phyloP scores from a whole-genome alignment of 2,797 vertebrate species.

The Orestias chungarensis region DNA sequence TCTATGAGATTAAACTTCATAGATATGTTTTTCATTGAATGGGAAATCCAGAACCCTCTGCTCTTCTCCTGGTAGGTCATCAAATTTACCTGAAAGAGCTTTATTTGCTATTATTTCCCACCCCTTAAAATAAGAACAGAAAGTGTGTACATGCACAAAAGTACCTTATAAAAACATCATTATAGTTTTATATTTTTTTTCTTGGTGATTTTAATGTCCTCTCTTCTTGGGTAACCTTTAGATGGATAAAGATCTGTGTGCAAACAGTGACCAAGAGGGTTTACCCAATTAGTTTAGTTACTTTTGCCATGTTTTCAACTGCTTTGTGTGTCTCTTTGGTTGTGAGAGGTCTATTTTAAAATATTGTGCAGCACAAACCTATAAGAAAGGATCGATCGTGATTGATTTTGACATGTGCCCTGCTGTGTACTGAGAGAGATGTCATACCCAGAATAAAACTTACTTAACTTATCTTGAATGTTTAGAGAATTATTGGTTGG shows the following conservation, averaged over 20 bases:
- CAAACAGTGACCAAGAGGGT: too few species aligned
- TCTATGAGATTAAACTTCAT: background rate
- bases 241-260: too few species aligned
- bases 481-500: conserved; percentile 49
- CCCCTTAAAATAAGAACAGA: too few species aligned
- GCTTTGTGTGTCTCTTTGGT: background rate
- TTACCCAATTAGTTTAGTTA: background rate
- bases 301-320: background rate
- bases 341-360: background rate
- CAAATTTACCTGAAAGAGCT: background rate
- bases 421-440: background rate
- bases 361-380: conserved; percentile 1
- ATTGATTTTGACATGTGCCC: too few species aligned
- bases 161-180: too few species aligned
- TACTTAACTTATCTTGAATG: conserved; percentile 5
- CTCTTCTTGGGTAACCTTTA: too few species aligned
- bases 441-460: conserved; percentile 6
- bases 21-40: background rate
- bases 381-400: background rate
- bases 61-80: background rate
- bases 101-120: too few species aligned
- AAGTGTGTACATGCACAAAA: too few species aligned
- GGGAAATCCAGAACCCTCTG: background rate
- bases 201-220: too few species aligned
- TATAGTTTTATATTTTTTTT: too few species aligned